A percentile compares a stretch with the other conserved stretches of the same genome.
phyloP scores from a whole-genome alignment of 2,888 invertebrate species.

The Aleiodes testaceus region DNA sequence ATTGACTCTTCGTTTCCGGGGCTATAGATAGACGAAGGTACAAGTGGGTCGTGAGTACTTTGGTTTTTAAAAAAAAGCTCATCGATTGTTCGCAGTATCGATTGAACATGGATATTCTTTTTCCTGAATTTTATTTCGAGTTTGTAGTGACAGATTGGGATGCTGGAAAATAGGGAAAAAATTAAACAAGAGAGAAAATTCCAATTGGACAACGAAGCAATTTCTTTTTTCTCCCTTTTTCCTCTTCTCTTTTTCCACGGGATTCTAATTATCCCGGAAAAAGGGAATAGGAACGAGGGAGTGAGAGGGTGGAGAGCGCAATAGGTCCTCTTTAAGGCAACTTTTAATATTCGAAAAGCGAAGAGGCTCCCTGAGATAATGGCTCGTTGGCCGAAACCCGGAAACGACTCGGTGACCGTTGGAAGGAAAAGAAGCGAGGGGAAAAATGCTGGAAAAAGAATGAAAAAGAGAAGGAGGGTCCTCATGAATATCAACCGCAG shows the following conservation, averaged over 20 bases:
- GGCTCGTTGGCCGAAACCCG: conserved; percentile 28
- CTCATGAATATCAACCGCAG: conserved; percentile 45
- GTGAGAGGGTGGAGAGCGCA: background rate
- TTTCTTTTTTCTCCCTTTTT: conserved; percentile 1
- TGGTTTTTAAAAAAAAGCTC: conserved; percentile 5
- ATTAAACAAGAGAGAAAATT: conserved; percentile 17
- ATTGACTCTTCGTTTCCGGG: conserved; percentile 10
- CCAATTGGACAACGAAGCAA: conserved; percentile 6
- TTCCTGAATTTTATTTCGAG: background rate
- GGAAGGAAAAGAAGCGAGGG: background rate
- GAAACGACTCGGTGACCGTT: conserved; percentile 16
- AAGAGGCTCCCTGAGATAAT: conserved; percentile 35
- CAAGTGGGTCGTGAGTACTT: conserved; percentile 18
- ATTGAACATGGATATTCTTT: background rate
- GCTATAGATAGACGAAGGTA: conserved; percentile 17
- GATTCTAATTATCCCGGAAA: conserved; percentile 38
- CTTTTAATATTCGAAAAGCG: conserved; percentile 44
- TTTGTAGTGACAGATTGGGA: background rate
- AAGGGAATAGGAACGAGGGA: background rate
- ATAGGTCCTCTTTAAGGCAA: conserved; percentile 38
- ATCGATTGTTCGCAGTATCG: conserved; percentile 22
- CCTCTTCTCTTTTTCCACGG: background rate
- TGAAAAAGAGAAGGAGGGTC: background rate
- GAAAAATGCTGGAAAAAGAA: background rate
- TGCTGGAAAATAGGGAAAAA: conserved; percentile 21